Base-by-base conservation (phyloP, 2,797 vertebrate genomes). In the Characodon lateralis region DNA sequence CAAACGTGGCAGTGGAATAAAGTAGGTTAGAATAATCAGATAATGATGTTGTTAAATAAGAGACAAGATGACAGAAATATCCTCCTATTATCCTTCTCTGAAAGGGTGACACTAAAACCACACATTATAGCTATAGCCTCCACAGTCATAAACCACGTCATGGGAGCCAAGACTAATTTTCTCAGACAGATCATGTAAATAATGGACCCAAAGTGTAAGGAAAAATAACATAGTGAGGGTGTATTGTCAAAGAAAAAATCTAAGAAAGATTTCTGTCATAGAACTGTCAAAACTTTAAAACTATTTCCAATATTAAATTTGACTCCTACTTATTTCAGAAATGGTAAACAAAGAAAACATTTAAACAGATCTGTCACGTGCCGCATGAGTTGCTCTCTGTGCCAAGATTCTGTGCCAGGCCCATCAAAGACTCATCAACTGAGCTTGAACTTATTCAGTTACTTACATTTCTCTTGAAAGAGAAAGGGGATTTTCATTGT, bases 281-380 rank as follows among this genome's bases (percentile, higher is more conserved):
- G 43, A 72, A 56, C 26, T 41, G 55, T 59, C 56, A 53, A 13
- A 14, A 20, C 59, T 43, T 43, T 22, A 68, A 24, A 41, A n/a
- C 0, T 56, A 5, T 68, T 68, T 68, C 5, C 22, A 43, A 43
- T n/a, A 41, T 68, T 43, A 24, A 13, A 22, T 43, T 69, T 46
- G 66, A 69, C 41, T 69, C 66, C 10, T 66, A 12, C 2, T n/a
- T 16, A 26, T 69, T 69, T 43, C n/a, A 26, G 24, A 69, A 69
- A 69, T 46, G 41, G 24, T n/a, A 69, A 69, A n/a, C 39, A 46
- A 77, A 77, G 20, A 51, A 48, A 77, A 48, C 58, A 39, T 71
- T 7, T 61, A 77, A 43, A 69, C 41, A 69, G 46, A 46, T 69
- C 66, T 69, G 66, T 69, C 66, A 69, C n/a, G 41, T 46, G 66